Evolutionary conservation across 2,797 vertebrate species (phyloP).

Genomic region (Allobates femoralis): DNA sequence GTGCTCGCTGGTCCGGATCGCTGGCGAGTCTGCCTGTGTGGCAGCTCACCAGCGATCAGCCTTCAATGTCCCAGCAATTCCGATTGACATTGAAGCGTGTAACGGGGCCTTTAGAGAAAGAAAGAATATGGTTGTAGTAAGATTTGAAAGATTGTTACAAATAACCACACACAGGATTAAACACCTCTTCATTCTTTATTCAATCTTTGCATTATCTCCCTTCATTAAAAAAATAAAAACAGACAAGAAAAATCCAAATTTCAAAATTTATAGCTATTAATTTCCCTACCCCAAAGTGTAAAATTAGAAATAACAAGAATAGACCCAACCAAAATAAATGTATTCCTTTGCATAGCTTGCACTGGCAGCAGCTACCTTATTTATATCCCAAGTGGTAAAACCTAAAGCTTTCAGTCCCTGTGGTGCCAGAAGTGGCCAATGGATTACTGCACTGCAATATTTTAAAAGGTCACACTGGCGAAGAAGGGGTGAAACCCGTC

Average conservation of each 20-base stretch:
- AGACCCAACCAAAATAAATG: slow-evolving; percentile 43
- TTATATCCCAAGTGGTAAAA: slow-evolving; percentile 59
- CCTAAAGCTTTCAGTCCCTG: slow-evolving; percentile 45
- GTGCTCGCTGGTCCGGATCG: no score
- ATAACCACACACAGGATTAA: slow-evolving; percentile 23
- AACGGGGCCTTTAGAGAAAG: no score
- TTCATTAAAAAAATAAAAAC: slow-evolving; percentile 45
- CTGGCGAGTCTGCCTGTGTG: no score
- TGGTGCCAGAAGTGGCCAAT: neutral
- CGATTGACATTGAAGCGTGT: no score
- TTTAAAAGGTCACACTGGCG: slow-evolving; percentile 10
- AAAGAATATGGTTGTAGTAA: no score
- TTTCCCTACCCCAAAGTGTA: slow-evolving; percentile 45
- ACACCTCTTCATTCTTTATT: slow-evolving; percentile 62
- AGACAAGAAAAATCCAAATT: slow-evolving; percentile 33
- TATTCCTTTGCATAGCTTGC: slow-evolving; percentile 29
- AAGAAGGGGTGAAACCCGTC: slow-evolving; percentile 19
- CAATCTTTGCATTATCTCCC: slow-evolving; percentile 44
- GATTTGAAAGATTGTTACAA: neutral
- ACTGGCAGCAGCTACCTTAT: slow-evolving; percentile 15
- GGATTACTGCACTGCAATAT: slow-evolving; percentile 40
- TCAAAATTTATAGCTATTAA: slow-evolving; percentile 51
- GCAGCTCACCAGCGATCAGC: no score
- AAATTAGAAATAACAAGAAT: slow-evolving; percentile 56
- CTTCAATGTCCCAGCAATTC: no score